Percentiles rank a stretch among this genome's conserved stretches.
These are phyloP conservation scores for Neoarius graeffei DNA, from an alignment of 2,113 vertebrate genomes.

Conservation along the genomic window DNA sequence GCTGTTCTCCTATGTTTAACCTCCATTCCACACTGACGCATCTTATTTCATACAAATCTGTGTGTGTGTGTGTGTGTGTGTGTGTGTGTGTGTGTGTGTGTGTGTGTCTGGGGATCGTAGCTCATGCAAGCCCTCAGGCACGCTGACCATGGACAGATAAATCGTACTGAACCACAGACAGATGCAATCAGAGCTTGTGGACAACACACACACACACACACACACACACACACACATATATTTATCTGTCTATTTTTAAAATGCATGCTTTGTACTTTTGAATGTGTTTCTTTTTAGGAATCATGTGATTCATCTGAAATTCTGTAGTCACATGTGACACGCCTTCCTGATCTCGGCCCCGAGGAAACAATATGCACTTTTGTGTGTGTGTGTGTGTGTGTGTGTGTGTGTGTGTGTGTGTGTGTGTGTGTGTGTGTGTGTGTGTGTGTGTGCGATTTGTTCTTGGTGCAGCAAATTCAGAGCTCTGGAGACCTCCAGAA, in stretches of 20 bases:
- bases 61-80: conserved; percentile 42
- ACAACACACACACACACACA: conserved; percentile 65
- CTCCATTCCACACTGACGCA: conserved; percentile 43
- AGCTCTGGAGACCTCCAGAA: not conserved
- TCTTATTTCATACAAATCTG: conserved; percentile 43
- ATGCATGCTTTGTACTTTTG: not conserved
- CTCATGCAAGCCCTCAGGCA: conserved; percentile 48
- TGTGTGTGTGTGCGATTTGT: not conserved
- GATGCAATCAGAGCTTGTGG: conserved; percentile 74
- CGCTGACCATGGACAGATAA: conserved; percentile 71
- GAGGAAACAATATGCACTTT: not conserved
- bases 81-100: conserved; percentile 50
- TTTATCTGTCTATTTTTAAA: not conserved
- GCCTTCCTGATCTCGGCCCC: not conserved
- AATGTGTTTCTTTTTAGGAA: not conserved
- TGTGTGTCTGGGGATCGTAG: conserved; percentile 24
- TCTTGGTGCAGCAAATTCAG: not conserved
- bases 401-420: not conserved
- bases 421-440: too few relatives aligned
- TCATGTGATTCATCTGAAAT: not conserved
- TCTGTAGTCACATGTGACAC: not conserved
- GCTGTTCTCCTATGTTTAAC: conserved; percentile 52
- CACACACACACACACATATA: conserved; percentile 24
- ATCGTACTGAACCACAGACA: conserved; percentile 66
- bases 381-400: too few relatives aligned